Conservation (phyloP, 2,888 invertebrate genomes). For the Neria commutata region DNA sequence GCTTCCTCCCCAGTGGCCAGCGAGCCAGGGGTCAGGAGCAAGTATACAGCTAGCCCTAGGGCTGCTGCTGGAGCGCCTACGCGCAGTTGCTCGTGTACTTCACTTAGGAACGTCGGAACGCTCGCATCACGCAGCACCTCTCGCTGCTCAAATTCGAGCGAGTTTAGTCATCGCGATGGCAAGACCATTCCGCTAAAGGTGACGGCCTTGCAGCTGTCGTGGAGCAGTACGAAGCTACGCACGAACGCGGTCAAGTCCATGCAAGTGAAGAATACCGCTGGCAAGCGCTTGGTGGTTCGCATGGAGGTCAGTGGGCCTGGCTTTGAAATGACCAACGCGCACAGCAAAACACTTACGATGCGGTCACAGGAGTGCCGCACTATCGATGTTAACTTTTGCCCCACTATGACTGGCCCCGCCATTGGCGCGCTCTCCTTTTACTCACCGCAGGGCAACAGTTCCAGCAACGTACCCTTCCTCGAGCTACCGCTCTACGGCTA, state of each 20-base stretch:
- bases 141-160: constrained; percentile 57
- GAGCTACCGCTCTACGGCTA: constrained; percentile 65
- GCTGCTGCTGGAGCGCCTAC: constrained; percentile 18
- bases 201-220: constrained; percentile 66
- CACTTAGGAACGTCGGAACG: constrained; percentile 16
- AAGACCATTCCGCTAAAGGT: constrained; percentile 64
- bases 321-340: constrained; percentile 61
- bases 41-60: not conserved
- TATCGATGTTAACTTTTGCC: constrained; percentile 65
- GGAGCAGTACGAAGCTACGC: constrained; percentile 67
- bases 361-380: constrained; percentile 67
- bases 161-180: constrained; percentile 58
- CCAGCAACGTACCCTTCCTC: constrained; percentile 39
- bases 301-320: constrained; percentile 63
- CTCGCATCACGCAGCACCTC: constrained; percentile 47
- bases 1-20: constrained; percentile 47
- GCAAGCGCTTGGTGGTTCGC: constrained; percentile 66
- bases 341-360: constrained; percentile 60
- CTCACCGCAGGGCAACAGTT: constrained; percentile 53
- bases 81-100: constrained; percentile 24
- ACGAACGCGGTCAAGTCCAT: constrained; percentile 65
- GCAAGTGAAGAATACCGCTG: constrained; percentile 65
- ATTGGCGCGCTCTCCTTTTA: constrained; percentile 66
- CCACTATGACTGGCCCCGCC: constrained; percentile 65
- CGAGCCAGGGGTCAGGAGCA: constrained; percentile 38